Conservation (phyloP, 2,113 vertebrate genomes). For the Nerophis lumbriciformis region DNA sequence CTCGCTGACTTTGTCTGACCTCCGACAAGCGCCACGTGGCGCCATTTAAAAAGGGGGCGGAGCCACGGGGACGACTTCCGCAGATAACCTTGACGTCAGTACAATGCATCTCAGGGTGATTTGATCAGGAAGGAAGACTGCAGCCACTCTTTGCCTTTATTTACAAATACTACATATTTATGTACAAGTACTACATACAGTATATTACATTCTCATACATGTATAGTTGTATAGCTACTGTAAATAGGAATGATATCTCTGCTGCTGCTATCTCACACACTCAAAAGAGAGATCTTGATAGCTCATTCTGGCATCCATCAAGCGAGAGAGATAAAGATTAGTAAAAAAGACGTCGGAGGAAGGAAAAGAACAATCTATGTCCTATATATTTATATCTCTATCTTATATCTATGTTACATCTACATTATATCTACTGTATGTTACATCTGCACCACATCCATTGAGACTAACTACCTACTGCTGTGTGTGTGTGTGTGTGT, state of each 20-base stretch:
- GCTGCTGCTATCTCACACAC: constrained; percentile 41
- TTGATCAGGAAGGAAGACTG: neutral
- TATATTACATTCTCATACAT: constrained; percentile 21
- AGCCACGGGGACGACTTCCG: neutral
- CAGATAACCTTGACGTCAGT: constrained; percentile 36
- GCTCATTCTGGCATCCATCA: constrained; percentile 57
- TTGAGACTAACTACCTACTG: constrained; percentile 61
- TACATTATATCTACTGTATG: too few relatives aligned
- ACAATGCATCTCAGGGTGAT: neutral
- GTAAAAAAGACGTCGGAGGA: constrained; percentile 49
- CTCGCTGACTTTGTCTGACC: constrained; percentile 40
- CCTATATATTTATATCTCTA: constrained; percentile 59
- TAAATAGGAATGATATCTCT: constrained; percentile 58
- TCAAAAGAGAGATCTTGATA: constrained; percentile 30
- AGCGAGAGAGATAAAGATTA: constrained; percentile 57
- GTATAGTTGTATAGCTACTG: constrained; percentile 55
- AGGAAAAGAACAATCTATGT: neutral
- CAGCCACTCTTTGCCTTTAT: neutral
- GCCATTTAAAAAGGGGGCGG: constrained; percentile 21
- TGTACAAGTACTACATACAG: constrained; percentile 60
- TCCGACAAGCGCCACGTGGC: constrained; percentile 21
- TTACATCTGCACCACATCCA: constrained; percentile 32
- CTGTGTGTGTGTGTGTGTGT: constrained; percentile 36
- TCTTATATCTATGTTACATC: constrained; percentile 6
- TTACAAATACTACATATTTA: constrained; percentile 47